A percentile compares a stretch with the other conserved stretches of the same genome.
These are phyloP conservation scores for Indicator maculatus DNA, from an alignment of 2,113 vertebrate genomes.

Conservation along the genomic window DNA sequence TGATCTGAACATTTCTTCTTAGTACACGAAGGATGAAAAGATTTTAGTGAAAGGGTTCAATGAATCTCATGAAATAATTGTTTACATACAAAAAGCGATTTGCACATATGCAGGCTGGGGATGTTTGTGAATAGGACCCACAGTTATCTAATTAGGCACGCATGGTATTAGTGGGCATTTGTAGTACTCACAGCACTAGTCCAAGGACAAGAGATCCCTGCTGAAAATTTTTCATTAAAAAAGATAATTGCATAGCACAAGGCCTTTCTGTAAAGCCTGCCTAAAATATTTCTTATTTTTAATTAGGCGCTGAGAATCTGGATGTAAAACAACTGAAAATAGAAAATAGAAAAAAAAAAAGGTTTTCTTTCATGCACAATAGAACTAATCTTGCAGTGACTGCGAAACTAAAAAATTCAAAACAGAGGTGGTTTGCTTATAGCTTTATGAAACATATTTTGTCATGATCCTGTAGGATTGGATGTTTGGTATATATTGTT, in stretches of 20 bases:
- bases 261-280: background rate
- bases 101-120: background rate
- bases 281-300: background rate
- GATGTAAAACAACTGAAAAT: conserved; percentile 5
- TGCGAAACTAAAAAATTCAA: background rate
- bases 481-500: background rate
- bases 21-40: background rate
- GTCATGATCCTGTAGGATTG: background rate
- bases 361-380: background rate
- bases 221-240: conserved; percentile 57
- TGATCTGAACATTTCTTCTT: background rate
- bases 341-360: background rate
- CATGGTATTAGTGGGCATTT: conserved; percentile 15
- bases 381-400: background rate
- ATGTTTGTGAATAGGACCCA: conserved; percentile 20
- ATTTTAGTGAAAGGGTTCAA: conserved; percentile 9
- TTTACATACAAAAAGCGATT: conserved; percentile 15
- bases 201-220: conserved; percentile 22
- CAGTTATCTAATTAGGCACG: conserved; percentile 2
- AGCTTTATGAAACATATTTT: background rate
- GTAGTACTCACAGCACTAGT: background rate
- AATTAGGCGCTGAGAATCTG: background rate
- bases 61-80: conserved; percentile 1
- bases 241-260: conserved; percentile 42
- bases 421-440: background rate